Evolutionary conservation across 2,797 vertebrate genomes (phyloP), one percentile per base, ranked within the genome.

Genomic region (Carduelis carduelis): DNA sequence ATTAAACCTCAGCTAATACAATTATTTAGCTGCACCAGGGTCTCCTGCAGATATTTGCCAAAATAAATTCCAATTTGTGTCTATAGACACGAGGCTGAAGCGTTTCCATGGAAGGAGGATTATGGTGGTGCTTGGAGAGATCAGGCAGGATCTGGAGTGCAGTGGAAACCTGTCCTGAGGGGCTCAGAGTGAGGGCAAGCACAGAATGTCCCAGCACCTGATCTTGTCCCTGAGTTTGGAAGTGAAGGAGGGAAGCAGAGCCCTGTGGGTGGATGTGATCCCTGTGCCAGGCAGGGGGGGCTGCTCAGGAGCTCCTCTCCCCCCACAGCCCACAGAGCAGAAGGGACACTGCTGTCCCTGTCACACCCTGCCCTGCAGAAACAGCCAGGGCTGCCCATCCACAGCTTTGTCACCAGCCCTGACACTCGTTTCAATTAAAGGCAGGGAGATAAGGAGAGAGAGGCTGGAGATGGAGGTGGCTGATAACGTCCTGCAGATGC

Each of bases 61-160:
- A 92, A 94, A 92, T 81, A 94, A 95, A 92, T 92, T 93, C 83
- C 68, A 68, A 34, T 80, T 59, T 90, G 56, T 70, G 71, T 53
- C 39, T 64, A 37, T 68, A 61, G 49, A 71, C 71, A 68, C 8
- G 41, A 92, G 50, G 49, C 83, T 94, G 70, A 85, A 91, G 20
- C 16, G 4, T 83, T 95, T 60, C 81, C 88, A 34, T 92, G 94
- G 91, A 87, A 77, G 55, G 66, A 89, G 74, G 81, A 37, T 93
- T 65, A 50, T 50, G 93, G 86, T 74, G 96, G 88, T 66, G 39
- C 88, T 75, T 65, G 78, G 64, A 50, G 71, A 90, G 68, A 87
- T 70, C 88, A 92, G 74, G 52, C 49, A 71, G 64, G 81, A 43
- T 87, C 61, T 85, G 77, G 34, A 34, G 37, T 84, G 43, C 80